phyloP scores from a whole-genome alignment of 2,888 invertebrate genomes.

The Pyrochroa serraticornis region DNA sequence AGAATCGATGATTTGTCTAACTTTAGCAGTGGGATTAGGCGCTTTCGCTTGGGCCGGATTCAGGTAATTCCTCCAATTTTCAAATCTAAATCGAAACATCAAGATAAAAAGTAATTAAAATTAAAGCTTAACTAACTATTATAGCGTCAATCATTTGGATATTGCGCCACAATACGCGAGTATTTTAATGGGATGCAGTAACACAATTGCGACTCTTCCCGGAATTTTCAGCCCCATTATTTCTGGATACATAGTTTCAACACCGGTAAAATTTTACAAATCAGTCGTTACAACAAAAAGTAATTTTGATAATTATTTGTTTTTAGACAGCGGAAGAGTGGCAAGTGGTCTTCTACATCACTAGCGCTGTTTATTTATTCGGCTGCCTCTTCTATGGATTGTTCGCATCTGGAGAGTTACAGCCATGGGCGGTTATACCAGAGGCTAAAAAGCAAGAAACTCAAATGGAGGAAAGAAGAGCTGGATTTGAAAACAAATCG shows the following conservation, averaged over 20 bases:
- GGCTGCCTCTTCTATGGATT: constrained; percentile 84
- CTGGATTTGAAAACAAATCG: no score
- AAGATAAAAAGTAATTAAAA: no score
- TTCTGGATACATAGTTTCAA: constrained; percentile 45
- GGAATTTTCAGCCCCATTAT: constrained; percentile 86
- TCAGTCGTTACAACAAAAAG: neutral
- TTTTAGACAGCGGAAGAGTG: constrained; percentile 60
- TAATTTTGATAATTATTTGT: neutral
- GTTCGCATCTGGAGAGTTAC: constrained; percentile 80
- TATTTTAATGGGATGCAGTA: constrained; percentile 89
- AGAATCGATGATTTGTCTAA: constrained; percentile 79
- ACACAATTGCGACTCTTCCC: constrained; percentile 88
- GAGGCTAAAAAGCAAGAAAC: neutral
- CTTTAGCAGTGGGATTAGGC: constrained; percentile 87
- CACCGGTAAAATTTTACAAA: constrained; percentile 23
- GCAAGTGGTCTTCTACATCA: constrained; percentile 85
- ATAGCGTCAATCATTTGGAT: constrained; percentile 80
- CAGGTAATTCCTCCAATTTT: constrained; percentile 63
- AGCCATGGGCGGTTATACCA: constrained; percentile 73
- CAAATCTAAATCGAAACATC: constrained; percentile 22
- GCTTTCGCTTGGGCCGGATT: constrained; percentile 94
- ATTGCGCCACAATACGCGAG: constrained; percentile 92
- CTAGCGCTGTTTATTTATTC: constrained; percentile 80
- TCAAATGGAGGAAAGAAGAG: no score
- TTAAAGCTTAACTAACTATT: no score